Evolutionary conservation across 2,113 vertebrate genomes (phyloP).

Genomic region (Protomyctophum bolini): DNA sequence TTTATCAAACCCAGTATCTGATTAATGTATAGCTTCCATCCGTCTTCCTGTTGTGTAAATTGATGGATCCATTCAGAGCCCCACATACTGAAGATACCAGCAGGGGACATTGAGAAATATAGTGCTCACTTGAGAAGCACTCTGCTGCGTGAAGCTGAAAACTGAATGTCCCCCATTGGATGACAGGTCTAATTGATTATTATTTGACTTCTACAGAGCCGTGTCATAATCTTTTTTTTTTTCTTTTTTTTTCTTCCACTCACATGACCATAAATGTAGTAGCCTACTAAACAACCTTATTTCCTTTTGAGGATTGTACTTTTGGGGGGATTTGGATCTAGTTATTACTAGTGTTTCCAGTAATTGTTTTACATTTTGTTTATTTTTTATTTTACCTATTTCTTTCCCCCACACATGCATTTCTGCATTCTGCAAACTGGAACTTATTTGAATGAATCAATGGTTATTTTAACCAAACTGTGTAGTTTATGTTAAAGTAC

Average conservation of each 20-base stretch:
- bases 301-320: slow-evolving; percentile 82
- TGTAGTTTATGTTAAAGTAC: too few relatives aligned
- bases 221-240: slow-evolving; percentile 30
- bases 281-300: slow-evolving; percentile 79
- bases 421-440: too few relatives aligned
- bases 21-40: slow-evolving; percentile 64
- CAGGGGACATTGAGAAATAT: slow-evolving; percentile 61
- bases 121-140: slow-evolving; percentile 39
- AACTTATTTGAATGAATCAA: too few relatives aligned
- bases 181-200: slow-evolving; percentile 11
- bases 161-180: slow-evolving; percentile 17
- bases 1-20: too few relatives aligned
- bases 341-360: too few relatives aligned
- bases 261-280: slow-evolving; percentile 65
- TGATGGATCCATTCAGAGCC: slow-evolving; percentile 54
- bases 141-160: slow-evolving; percentile 39
- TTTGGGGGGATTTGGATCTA: too few relatives aligned
- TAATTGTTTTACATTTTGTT: too few relatives aligned
- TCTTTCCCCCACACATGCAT: too few relatives aligned
- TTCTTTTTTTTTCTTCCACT: slow-evolving; percentile 60
- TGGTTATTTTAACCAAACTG: too few relatives aligned
- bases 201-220: neutral
- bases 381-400: too few relatives aligned
- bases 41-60: slow-evolving; percentile 63
- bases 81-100: slow-evolving; percentile 66